Conservation (phyloP, 1,140 invertebrate genomes). For the Ceratina japonica region DNA sequence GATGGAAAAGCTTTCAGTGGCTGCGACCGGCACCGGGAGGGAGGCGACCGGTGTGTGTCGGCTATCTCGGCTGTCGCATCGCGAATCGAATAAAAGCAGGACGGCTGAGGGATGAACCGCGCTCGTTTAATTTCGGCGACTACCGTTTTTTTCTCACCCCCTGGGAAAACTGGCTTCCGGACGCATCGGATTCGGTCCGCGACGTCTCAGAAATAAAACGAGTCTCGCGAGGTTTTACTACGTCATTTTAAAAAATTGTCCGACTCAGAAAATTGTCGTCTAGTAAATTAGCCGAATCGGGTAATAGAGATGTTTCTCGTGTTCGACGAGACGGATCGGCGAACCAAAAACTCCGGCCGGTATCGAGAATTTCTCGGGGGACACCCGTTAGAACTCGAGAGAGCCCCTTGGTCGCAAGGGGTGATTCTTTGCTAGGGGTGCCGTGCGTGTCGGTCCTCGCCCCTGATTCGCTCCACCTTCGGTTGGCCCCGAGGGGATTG, state of each 20-base stretch:
- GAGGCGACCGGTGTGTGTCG: conserved; percentile 57
- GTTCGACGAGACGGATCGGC: no score
- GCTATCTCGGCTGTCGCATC: conserved; percentile 59
- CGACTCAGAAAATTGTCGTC: no score
- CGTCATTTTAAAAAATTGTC: no score
- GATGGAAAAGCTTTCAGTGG: conserved; percentile 59
- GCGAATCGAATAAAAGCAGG: conserved; percentile 51
- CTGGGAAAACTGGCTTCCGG: neutral
- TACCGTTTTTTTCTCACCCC: conserved; percentile 8
- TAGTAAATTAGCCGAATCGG: no score
- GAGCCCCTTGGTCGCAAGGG: conserved; percentile 63
- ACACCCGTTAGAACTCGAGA: conserved; percentile 60
- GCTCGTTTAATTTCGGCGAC: conserved; percentile 40
- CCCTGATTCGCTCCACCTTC: conserved; percentile 49
- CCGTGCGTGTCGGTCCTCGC: conserved; percentile 51
- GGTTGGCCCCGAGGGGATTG: conserved; percentile 68
- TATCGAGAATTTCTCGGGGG: conserved; percentile 3
- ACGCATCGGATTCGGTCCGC: no score
- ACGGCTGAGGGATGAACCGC: conserved; percentile 44
- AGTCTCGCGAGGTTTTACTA: no score
- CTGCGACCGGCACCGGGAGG: conserved; percentile 28
- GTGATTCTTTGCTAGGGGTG: conserved; percentile 67
- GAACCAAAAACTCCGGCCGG: neutral
- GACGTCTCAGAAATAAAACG: no score
- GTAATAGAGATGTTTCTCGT: no score